A percentile compares a stretch with the other conserved stretches of the same genome.
These are phyloP conservation scores for Mesitornis unicolor DNA, from an alignment of 2,113 vertebrate genomes.

Conservation along the genomic window DNA sequence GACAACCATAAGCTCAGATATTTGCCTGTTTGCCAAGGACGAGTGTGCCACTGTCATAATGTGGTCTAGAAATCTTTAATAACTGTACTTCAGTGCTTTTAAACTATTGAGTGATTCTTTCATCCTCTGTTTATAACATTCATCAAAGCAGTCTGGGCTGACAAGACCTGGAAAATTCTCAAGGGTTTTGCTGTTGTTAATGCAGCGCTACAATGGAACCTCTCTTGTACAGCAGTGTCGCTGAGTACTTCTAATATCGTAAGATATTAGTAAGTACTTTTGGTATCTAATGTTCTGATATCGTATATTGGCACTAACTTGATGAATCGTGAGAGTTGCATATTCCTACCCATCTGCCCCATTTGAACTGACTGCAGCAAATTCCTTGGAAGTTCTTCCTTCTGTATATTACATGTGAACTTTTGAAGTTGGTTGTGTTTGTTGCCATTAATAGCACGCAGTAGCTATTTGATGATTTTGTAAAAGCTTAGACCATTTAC, in stretches of 20 bases:
- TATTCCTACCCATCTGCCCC: neutral
- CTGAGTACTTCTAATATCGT: neutral
- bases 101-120: slow-evolving; percentile 24
- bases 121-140: neutral
- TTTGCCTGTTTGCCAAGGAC: neutral
- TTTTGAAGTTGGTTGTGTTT: neutral
- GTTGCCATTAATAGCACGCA: neutral
- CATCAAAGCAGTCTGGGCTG: neutral
- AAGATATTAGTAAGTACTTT: no score
- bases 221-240: neutral
- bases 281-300: no score
- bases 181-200: slow-evolving; percentile 13
- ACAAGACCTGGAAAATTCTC: slow-evolving; percentile 13
- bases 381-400: neutral
- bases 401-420: neutral
- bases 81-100: neutral
- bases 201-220: neutral
- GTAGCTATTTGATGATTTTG: neutral
- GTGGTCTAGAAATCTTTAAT: neutral
- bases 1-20: neutral
- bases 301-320: neutral
- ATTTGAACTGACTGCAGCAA: neutral
- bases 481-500: neutral
- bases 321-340: neutral
- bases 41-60: neutral